Base-by-base conservation (phyloP, 2,888 invertebrate genomes). In the Acleris emargana region DNA sequence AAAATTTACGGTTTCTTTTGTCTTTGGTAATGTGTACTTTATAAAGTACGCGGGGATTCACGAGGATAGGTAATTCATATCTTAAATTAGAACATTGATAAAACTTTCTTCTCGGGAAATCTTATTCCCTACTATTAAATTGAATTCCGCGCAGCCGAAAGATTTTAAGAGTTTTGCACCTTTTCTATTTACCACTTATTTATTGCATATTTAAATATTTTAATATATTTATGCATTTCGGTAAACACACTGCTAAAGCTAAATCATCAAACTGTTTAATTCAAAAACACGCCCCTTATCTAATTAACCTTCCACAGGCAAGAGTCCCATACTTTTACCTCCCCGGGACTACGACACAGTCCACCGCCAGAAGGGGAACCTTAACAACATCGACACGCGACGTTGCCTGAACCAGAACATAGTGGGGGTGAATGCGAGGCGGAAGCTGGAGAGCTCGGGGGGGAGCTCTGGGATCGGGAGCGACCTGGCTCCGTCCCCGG, bases 281-380 rank as follows among this genome's bases (percentile, higher is more conserved):
- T 62, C 54, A 18, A 67, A 32, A 11, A 13, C 78, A 58, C 38
- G 38, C 54, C 32, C 62, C 17, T 18, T 50, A 55, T 54, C 47
- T 47, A 54, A 49, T 54, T 28, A 43, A 42, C 25, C 49, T 51
- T 25, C 45, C 17, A 38, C 42, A 87, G 91, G 91, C 16, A 92
- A 93, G 67, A 95, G 94, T 6, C 98, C 98, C 0, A 95, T 99
- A 60, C 93, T 99, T 22, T 91, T 99, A 68, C 99, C 99, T 0
- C 98, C 99, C 0, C 94, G 97, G 32, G 99, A 99, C 87, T 99
- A 99, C 91, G 98, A 99, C 87, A 98, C 98, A 1, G 96, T 97
- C 3, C 97, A 97, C 81, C 94, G 97, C 61, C 95, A 92, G 78
- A 92, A 92, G 67, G 89, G 93, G 5, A 87, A 93, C 76, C 75